phyloP scores from a whole-genome alignment of 2,888 invertebrate species.

The Noctua comes region DNA sequence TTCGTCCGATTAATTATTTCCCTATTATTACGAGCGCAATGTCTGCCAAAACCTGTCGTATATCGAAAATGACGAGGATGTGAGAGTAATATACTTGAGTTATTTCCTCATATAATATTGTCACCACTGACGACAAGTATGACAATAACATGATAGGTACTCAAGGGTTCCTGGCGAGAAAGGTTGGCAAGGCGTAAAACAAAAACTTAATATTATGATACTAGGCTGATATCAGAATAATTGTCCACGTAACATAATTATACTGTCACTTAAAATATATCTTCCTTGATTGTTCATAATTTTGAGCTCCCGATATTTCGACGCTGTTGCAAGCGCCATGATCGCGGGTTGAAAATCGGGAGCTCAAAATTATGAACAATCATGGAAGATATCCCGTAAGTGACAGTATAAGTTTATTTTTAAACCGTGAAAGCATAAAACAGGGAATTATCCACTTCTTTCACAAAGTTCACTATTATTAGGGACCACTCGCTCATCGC shows the following conservation, averaged over 20 bases:
- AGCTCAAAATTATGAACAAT: too few relatives aligned
- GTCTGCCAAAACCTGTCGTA: conserved; percentile 5
- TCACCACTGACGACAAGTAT: conserved; percentile 20
- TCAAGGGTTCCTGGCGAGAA: conserved; percentile 16
- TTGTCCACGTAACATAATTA: background rate
- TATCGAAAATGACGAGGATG: conserved; percentile 22
- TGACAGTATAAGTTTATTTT: too few relatives aligned
- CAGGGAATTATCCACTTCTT: too few relatives aligned
- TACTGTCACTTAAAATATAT: too few relatives aligned
- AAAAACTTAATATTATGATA: conserved; percentile 23
- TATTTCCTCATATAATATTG: conserved; percentile 29
- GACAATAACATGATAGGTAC: conserved; percentile 28
- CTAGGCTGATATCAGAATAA: background rate
- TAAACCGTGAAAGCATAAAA: too few relatives aligned
- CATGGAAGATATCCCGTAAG: too few relatives aligned
- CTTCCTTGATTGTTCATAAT: too few relatives aligned
- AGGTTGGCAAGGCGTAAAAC: conserved; percentile 33
- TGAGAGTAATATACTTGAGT: conserved; percentile 9
- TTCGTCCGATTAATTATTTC: too few relatives aligned
- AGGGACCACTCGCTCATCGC: background rate
- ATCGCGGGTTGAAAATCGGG: too few relatives aligned
- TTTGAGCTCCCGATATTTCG: too few relatives aligned
- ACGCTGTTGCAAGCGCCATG: too few relatives aligned
- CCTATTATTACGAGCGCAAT: conserved; percentile 25
- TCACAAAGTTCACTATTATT: background rate